Evolutionary conservation across 2,888 invertebrate species (phyloP).

Genomic region (Hesperia comma): DNA sequence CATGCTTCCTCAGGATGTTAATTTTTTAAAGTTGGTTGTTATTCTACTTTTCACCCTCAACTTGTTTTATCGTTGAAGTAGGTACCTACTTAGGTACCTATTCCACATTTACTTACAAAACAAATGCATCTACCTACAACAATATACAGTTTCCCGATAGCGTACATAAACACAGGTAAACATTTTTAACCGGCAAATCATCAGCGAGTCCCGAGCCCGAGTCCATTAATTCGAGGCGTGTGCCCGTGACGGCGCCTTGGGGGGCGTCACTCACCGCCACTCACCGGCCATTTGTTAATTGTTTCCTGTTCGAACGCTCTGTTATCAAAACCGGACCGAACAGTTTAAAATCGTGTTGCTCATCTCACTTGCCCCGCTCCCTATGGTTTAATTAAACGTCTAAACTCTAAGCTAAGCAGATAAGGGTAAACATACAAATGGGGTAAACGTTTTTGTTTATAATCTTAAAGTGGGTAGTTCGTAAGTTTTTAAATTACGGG

Average conservation of each 20-base stretch:
- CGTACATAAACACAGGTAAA: not conserved
- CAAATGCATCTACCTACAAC: no score
- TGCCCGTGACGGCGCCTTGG: slow-evolving; percentile 43
- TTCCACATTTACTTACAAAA: no score
- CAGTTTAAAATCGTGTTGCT: slow-evolving; percentile 3
- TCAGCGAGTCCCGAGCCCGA: slow-evolving; percentile 7
- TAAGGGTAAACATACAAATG: not conserved
- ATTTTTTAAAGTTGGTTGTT: no score
- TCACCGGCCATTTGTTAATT: slow-evolving; percentile 39
- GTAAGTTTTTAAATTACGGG: no score
- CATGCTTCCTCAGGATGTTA: no score
- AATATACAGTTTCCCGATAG: no score
- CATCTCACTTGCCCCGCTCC: not conserved
- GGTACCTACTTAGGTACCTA: no score
- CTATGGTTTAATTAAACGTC: slow-evolving; percentile 1
- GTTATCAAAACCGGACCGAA: not conserved
- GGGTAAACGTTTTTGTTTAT: no score
- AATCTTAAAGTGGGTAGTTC: no score
- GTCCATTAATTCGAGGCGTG: slow-evolving; percentile 21
- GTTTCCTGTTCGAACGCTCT: slow-evolving; percentile 15
- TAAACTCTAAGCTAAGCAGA: not conserved
- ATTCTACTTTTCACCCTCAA: no score
- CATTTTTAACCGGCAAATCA: slow-evolving; percentile 9
- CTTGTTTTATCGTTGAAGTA: no score
- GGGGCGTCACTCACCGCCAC: slow-evolving; percentile 15